phyloP scores from a whole-genome alignment of 1,140 invertebrate genomes.

The Atta colombica region DNA sequence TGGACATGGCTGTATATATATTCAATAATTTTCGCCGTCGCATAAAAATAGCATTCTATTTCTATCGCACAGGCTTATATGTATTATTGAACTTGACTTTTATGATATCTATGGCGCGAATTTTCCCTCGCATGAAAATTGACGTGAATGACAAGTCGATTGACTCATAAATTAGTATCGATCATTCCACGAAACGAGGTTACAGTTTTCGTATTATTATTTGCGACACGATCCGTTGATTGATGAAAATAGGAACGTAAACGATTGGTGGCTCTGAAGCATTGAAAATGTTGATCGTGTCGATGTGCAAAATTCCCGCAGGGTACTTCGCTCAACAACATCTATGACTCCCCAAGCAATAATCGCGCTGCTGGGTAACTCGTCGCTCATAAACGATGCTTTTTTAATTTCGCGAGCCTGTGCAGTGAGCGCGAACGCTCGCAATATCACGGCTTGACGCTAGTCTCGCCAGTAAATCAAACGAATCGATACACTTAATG shows the following conservation, averaged over 20 bases:
- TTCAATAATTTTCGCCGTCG: neutral
- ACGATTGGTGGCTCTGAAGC: neutral
- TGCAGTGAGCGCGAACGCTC: neutral
- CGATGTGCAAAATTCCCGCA: constrained; percentile 20
- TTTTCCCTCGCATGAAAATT: constrained; percentile 21
- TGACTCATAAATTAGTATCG: constrained; percentile 29
- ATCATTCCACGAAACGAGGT: constrained; percentile 3
- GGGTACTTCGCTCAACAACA: neutral
- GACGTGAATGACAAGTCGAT: neutral
- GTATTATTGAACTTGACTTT: neutral
- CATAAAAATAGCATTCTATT: neutral
- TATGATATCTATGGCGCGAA: neutral
- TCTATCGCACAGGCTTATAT: neutral
- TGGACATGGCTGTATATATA: too few relatives aligned
- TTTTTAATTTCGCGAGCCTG: constrained; percentile 42
- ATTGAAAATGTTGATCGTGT: neutral
- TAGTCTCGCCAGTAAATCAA: constrained; percentile 36
- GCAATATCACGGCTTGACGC: neutral
- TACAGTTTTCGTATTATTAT: neutral
- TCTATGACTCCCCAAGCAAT: constrained; percentile 28
- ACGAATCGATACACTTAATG: constrained; percentile 52
- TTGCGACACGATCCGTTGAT: constrained; percentile 3
- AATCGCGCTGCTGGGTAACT: constrained; percentile 7
- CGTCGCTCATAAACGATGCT: constrained; percentile 33
- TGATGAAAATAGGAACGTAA: constrained; percentile 23